Percentiles rank a stretch among this genome's conserved stretches.
These are phyloP conservation scores for Caretta caretta DNA, from an alignment of 2,113 vertebrate genomes.

Conservation along the genomic window DNA sequence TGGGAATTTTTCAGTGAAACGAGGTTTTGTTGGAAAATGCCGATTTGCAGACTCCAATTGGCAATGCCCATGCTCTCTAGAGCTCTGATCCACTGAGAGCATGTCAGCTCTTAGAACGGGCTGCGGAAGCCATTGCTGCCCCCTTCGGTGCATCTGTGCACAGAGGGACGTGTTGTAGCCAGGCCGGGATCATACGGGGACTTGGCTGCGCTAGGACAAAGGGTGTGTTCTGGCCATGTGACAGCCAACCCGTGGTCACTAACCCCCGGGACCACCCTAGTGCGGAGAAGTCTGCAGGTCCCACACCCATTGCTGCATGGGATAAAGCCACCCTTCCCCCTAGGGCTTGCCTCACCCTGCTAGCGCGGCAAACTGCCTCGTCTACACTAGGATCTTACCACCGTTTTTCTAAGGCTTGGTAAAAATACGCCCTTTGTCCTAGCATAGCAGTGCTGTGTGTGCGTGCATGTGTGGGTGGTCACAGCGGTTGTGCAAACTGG, in stretches of 20 bases:
- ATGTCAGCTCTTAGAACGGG: neutral
- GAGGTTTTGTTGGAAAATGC: neutral
- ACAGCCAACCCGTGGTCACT: neutral
- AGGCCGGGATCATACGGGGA: neutral
- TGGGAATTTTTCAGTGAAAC: neutral
- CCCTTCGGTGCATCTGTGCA: neutral
- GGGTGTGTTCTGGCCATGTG: neutral
- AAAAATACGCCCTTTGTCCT: neutral
- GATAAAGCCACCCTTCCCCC: neutral
- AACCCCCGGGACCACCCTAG: neutral
- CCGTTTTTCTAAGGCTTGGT: too few relatives aligned
- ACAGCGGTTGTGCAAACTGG: neutral
- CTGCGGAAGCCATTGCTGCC: neutral
- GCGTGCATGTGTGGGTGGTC: neutral
- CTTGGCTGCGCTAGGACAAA: neutral
- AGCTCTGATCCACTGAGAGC: too few relatives aligned
- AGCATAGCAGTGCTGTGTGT: too few relatives aligned
- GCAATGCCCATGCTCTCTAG: neutral
- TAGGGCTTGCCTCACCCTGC: neutral
- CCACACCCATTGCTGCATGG: neutral
- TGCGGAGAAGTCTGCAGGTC: neutral
- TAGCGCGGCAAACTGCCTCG: neutral
- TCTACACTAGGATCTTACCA: neutral
- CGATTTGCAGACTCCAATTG: neutral
- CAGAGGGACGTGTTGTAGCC: neutral